A percentile compares a stretch with the other conserved stretches of the same genome.
These are phyloP conservation scores for Hassar affinis DNA, from an alignment of 2,113 vertebrate genomes.

Conservation along the genomic window DNA sequence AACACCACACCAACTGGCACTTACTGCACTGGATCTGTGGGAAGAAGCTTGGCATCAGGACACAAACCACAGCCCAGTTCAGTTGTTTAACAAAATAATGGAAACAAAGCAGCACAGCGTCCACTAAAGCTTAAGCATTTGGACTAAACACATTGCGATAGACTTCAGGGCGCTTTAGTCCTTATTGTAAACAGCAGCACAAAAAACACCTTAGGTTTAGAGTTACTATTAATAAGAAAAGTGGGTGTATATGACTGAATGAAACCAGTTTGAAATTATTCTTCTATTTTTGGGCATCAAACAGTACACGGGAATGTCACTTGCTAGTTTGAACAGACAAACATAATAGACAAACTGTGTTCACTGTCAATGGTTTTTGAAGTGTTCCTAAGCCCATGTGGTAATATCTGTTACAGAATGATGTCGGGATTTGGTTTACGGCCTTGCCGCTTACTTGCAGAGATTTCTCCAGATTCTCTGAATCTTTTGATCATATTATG, in stretches of 20 bases:
- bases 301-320: not conserved
- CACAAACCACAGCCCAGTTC: no score
- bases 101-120: not conserved
- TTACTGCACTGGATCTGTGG: conserved; percentile 87
- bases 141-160: not conserved
- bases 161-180: not conserved
- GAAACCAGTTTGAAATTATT: no score
- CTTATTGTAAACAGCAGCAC: not conserved
- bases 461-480: no score
- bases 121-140: not conserved
- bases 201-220: not conserved
- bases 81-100: not conserved
- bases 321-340: not conserved
- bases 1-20: conserved; percentile 99
- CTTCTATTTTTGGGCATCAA: not conserved
- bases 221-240: not conserved
- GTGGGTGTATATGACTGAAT: no score
- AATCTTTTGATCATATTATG: no score
- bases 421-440: no score
- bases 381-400: no score
- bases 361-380: no score
- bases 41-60: not conserved
- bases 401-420: no score
- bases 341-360: no score
- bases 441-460: no score